These are phyloP conservation scores for Germaria angustata DNA, from an alignment of 2,888 invertebrate genomes.

Conservation along the genomic window DNA sequence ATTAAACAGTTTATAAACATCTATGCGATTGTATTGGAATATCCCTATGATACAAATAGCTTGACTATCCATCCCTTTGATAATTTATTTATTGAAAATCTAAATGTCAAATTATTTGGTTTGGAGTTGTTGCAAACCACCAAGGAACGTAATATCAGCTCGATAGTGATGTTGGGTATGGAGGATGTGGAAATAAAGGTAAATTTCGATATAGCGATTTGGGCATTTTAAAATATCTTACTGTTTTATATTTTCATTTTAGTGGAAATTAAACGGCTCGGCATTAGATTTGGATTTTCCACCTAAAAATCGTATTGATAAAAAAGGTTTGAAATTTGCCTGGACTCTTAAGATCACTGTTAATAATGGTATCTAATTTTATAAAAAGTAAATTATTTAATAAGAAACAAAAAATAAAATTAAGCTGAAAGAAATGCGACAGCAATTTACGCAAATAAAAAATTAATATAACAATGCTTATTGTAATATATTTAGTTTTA, in stretches of 20 bases:
- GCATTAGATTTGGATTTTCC: conserved; percentile 76
- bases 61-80: conserved; percentile 80
- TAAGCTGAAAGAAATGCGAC: not conserved
- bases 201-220: not conserved
- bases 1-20: conserved; percentile 75
- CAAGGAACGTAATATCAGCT: conserved; percentile 44
- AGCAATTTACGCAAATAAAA: too few relatives aligned
- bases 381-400: too few relatives aligned
- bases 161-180: conserved; percentile 82
- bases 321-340: conserved; percentile 74
- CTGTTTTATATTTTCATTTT: conserved; percentile 67
- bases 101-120: conserved; percentile 70
- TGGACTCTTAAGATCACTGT: conserved; percentile 79
- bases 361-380: conserved; percentile 40
- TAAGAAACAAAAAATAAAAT: not conserved
- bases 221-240: not conserved
- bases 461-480: too few relatives aligned
- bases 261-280: conserved; percentile 74
- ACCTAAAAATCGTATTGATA: conserved; percentile 77
- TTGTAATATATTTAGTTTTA: too few relatives aligned
- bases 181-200: conserved; percentile 72
- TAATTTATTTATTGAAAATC: conserved; percentile 56
- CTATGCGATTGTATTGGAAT: conserved; percentile 86
- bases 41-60: conserved; percentile 84
- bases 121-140: conserved; percentile 66